Evolutionary conservation across 2,113 vertebrate species (phyloP).

Genomic region (Pterocles orientalis): DNA sequence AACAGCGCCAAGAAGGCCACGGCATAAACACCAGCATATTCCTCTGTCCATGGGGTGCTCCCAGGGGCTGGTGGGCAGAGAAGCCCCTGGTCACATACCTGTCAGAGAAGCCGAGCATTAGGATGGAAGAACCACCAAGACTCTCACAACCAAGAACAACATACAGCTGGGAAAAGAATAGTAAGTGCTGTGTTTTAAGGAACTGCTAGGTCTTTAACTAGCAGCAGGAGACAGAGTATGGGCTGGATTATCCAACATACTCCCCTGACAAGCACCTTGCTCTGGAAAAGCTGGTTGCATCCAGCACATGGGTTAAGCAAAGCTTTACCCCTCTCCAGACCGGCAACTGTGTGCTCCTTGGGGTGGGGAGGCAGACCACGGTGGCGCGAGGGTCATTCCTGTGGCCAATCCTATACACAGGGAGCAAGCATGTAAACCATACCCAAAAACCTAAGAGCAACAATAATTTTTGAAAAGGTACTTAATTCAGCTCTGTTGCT

Average conservation of each 20-base stretch:
- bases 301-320: neutral
- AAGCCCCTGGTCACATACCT: no score
- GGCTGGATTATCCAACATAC: neutral
- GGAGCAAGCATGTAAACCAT: neutral
- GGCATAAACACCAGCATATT: rapidly evolving
- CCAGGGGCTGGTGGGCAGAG: neutral
- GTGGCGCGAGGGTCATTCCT: no score
- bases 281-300: neutral
- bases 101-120: neutral
- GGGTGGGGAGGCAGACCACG: neutral
- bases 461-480: neutral
- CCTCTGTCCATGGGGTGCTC: neutral
- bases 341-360: neutral
- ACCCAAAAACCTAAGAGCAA: neutral
- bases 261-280: neutral
- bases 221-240: neutral
- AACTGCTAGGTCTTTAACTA: neutral
- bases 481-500: neutral
- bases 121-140: neutral
- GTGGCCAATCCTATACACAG: no score
- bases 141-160: neutral
- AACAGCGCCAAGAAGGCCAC: neutral
- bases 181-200: neutral
- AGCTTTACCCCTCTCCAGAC: neutral
- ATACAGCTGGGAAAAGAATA: neutral